A percentile compares a stretch with the other conserved stretches of the same genome.
These are phyloP conservation scores for Eristalis pertinax DNA, from an alignment of 2,888 invertebrate species.

Conservation along the genomic window DNA sequence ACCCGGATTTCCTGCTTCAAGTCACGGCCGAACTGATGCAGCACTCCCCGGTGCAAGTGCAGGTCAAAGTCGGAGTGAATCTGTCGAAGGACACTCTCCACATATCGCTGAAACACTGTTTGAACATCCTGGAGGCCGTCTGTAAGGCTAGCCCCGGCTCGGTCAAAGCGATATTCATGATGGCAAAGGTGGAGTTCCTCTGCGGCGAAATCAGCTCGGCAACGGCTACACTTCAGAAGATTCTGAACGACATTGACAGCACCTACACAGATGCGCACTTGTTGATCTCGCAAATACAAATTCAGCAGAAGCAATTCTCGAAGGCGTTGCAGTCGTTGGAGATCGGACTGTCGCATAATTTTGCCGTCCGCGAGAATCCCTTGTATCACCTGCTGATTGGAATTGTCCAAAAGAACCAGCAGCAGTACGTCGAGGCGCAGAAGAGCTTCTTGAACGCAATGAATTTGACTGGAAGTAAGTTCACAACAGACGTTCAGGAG, in stretches of 20 bases:
- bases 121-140: conserved; percentile 87
- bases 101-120: conserved; percentile 83
- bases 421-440: conserved; percentile 87
- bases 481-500: conserved; percentile 52
- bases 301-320: conserved; percentile 86
- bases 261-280: conserved; percentile 92
- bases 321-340: conserved; percentile 94
- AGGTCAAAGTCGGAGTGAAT: conserved; percentile 80
- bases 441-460: conserved; percentile 89
- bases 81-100: conserved; percentile 82
- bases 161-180: conserved; percentile 85
- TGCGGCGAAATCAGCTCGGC: conserved; percentile 90
- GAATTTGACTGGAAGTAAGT: conserved; percentile 83
- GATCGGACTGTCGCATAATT: conserved; percentile 94
- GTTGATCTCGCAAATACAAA: conserved; percentile 91
- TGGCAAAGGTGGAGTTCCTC: conserved; percentile 91
- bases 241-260: conserved; percentile 89
- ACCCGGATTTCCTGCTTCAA: conserved; percentile 93
- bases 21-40: conserved; percentile 89
- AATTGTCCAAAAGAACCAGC: conserved; percentile 89
- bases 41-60: conserved; percentile 86
- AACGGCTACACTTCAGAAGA: conserved; percentile 86
- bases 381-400: conserved; percentile 94
- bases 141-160: conserved; percentile 92
- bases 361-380: conserved; percentile 94